phyloP scores from a whole-genome alignment of 2,888 invertebrate genomes.

The Gymnocheta viridis region DNA sequence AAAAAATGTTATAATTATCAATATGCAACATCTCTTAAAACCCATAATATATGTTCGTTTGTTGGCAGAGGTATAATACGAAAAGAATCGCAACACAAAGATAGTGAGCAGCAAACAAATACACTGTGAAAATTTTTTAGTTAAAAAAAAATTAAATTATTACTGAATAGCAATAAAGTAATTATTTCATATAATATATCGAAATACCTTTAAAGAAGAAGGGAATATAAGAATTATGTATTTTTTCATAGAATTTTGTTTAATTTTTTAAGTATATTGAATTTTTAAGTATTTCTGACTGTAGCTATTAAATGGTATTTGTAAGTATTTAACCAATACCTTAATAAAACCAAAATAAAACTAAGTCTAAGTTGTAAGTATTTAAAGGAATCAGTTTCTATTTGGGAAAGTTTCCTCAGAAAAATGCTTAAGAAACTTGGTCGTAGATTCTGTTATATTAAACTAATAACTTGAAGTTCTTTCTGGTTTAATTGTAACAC shows the following conservation, averaged over 20 bases:
- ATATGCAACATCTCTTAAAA: conserved; percentile 78
- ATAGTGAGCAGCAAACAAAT: conserved; percentile 41
- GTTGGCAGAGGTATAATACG: neutral
- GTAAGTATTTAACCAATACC: conserved; percentile 32
- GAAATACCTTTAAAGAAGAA: neutral
- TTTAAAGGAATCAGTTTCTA: conserved; percentile 21
- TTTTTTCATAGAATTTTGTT: neutral
- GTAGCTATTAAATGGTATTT: neutral
- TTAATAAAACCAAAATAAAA: conserved; percentile 49
- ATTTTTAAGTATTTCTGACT: neutral
- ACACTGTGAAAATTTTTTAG: conserved; percentile 72
- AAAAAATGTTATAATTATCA: conserved; percentile 79
- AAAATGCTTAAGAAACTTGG: neutral
- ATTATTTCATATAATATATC: neutral
- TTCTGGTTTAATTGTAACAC: no score
- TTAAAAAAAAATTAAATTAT: neutral
- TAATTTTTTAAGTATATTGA: conserved; percentile 32
- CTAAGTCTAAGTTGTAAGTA: conserved; percentile 49
- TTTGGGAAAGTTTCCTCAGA: neutral
- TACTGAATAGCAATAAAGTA: no score
- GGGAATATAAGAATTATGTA: neutral
- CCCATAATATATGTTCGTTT: conserved; percentile 16
- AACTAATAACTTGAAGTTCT: no score
- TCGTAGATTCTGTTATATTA: neutral
- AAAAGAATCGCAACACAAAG: conserved; percentile 5